Evolutionary conservation across 2,113 vertebrate species (phyloP), one percentile per base, ranked within the genome.

Genomic region (Planiliza haematocheilus): DNA sequence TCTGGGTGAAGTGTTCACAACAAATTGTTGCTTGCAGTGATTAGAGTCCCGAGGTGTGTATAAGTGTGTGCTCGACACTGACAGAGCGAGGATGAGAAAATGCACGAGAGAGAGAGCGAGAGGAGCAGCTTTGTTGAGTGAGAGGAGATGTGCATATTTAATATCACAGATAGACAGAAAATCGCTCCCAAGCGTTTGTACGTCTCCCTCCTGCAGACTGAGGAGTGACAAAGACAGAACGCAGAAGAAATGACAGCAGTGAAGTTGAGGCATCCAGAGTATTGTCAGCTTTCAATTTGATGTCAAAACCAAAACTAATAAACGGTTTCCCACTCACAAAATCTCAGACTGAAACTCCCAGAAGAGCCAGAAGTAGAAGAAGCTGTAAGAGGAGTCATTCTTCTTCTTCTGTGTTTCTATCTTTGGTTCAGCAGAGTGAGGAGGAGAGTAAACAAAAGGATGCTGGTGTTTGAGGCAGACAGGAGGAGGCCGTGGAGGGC

Each of bases 131-230:
- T 67, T 72, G 66, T 72, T 14, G 74, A 77, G 56, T 11, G 42
- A 56, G 70, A 73, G 48, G 63, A 70, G 41, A 78, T 65, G 73
- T 81, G 78, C 73, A 88, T 84, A 79, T 88, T 86, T 85, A 85
- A 85, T 85, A 86, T 73, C 69, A 66, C 42, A 86, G 38, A 42
- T 73, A 77, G 66, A 84, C 71, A 77, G 70, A 68, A 61, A 82
- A 80, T 81, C 63, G 79, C 66, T 81, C 82, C 83, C 50, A 41
- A 42, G 81, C 67, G 79, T 55, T 83, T 49, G 20, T 45, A 42
- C 30, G 7, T 68, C 68, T 81, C 74, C 60, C 56, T 38, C 45
- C 66, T 76, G 48, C 65, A 77, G 81, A 65, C 73, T 75, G 73
- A 72, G 56, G 66, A 83, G 49, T 14, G 71, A 76, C 79, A 83